These are phyloP conservation scores for Reticulitermes lucifugus DNA, from an alignment of 2,888 invertebrate species.

Conservation along the genomic window DNA sequence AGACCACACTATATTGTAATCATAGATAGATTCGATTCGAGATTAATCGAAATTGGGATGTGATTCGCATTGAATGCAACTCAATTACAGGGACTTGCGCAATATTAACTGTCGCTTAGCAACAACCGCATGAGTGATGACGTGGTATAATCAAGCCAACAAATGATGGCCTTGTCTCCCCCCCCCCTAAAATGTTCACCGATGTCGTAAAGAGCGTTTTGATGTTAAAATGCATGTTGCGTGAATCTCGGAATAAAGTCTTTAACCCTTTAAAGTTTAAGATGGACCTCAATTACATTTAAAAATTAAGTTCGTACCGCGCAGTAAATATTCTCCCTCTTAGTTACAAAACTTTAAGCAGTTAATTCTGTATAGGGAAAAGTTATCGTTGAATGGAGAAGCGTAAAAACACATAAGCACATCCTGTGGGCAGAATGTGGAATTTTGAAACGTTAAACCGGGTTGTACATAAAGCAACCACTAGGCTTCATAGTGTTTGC, in stretches of 20 bases:
- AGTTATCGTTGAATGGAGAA: too few relatives aligned
- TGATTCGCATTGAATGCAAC: slow-evolving; percentile 40
- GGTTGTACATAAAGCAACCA: too few relatives aligned
- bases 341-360: too few relatives aligned
- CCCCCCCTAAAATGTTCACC: background rate
- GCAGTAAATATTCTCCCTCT: too few relatives aligned
- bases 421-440: too few relatives aligned
- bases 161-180: background rate
- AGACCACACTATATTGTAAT: slow-evolving; percentile 6
- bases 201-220: background rate
- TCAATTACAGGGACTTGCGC: slow-evolving; percentile 31
- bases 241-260: background rate
- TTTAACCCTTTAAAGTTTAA: too few relatives aligned
- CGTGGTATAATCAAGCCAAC: slow-evolving; percentile 16
- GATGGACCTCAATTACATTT: too few relatives aligned
- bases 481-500: too few relatives aligned
- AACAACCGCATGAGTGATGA: slow-evolving; percentile 27
- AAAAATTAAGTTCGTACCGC: too few relatives aligned
- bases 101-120: slow-evolving; percentile 33
- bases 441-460: too few relatives aligned
- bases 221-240: background rate
- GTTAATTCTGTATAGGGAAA: too few relatives aligned
- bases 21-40: slow-evolving; percentile 23
- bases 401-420: too few relatives aligned
- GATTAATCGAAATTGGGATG: slow-evolving; percentile 38